Base-by-base conservation (phyloP, 92 coral and sea anemone species). In the Paramuricea clavata region DNA sequence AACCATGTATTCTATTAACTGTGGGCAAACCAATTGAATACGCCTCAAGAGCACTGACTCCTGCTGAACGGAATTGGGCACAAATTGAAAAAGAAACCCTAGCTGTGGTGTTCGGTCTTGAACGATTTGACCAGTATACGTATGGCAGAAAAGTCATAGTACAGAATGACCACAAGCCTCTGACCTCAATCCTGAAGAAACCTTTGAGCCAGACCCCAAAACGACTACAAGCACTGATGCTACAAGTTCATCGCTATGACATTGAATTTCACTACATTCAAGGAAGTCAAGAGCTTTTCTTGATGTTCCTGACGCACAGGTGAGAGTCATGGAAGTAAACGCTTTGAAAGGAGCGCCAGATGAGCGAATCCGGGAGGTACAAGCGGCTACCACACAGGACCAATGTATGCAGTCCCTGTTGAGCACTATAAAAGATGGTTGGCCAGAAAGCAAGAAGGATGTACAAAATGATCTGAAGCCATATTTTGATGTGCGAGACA, bases 31-130 rank as follows among this genome's bases (percentile, higher is more conserved):
- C 94, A 7, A 50, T 88, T 34, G 90, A 88, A 73, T 92, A 83
- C 43, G 85, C 89, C 15, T 69, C 89, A 28, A 36, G 91, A 35
- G 80, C 94, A 32, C 80, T 91, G 16, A 83, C 87, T 13, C 78
- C 81, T 22, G 59, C 89, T 2, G 91, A 91, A 68, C 49, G 81
- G 33, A 79, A 85, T 39, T 87, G 88, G 11, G 94, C 84, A 28
- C 90, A 88, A 25, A 89, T 92, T 1, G 94, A 92, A 65, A 92
- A 92, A 49, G 92, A 88, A 57, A 87, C 86, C 25, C 39, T 92
- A 67, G 79, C 79, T 15, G 33, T 73, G 9, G 57, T 73, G 0
- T 85, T 59, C 83, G 90, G 88, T 25, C 90, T 85, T 3, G 94
- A 88, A 32, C 72, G 87, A 30, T 91, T 87, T 69, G 81, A 91